Base-by-base conservation (phyloP, 2,113 vertebrate genomes). In the Calyptomena viridis region DNA sequence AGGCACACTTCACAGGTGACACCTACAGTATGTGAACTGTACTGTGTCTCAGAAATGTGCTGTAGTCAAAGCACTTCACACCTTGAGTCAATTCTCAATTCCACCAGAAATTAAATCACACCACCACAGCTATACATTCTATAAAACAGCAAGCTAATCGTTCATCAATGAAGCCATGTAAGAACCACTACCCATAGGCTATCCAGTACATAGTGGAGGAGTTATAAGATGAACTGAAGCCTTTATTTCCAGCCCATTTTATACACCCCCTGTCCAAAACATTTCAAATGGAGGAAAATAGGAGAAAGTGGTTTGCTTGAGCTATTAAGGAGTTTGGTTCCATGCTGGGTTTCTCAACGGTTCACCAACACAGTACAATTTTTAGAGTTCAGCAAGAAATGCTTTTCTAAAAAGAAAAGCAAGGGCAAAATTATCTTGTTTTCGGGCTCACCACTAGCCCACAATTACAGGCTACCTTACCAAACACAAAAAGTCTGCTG, bases 241-340 rank as follows among this genome's bases (percentile, higher is more conserved):
- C 33, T 71, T 74, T 58, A 35, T 46, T 81, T 81, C 18, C 47
- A 89, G 55, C 1, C 19, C 1, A 0, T 53, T 64, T 75, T 30
- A 60, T n/a, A 49, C 1, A 35, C 0, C 0, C 3, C 11, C 23
- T 28, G 17, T 24, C 23, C 59, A 81, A 75, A 66, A 69, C 7
- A 72, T 22, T 64, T 49, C 63, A 78, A 76, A 35, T 33, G 14
- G 28, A 67, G 13, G 42, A 92, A 86, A 86, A 66, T 0, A 55
- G 40, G 18, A 95, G 15, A 66, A 96, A 53, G 24, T 33, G 23
- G 16, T 72, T 91, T 89, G 56, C 90, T 74, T 49, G 37, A 37
- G 33, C 22, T 87, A 62, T 46, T 66, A 40, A 67, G 40, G 62
- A 91, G 37, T 35, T 60, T 62, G 33, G n/a, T n/a, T 82, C 31